A percentile compares a stretch with the other conserved stretches of the same genome.
These are phyloP conservation scores for Ceratosolen fusciceps DNA, from an alignment of 1,140 invertebrate species.

Conservation along the genomic window DNA sequence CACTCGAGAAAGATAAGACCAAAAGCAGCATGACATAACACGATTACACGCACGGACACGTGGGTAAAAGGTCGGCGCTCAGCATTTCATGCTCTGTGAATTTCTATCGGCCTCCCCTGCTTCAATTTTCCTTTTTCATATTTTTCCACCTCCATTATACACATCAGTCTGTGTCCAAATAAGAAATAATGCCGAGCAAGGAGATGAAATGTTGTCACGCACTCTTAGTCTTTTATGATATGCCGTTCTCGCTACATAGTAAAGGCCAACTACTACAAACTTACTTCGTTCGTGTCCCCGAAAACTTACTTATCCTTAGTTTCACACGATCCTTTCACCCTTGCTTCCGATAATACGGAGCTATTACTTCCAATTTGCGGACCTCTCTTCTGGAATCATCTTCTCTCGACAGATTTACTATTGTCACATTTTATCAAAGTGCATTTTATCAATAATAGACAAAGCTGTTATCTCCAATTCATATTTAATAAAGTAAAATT, in stretches of 20 bases:
- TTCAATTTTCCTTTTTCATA: background rate
- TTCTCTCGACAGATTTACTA: no score
- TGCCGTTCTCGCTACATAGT: no score
- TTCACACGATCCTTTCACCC: no score
- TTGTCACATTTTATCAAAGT: no score
- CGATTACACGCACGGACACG: conserved; percentile 40
- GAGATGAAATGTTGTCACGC: background rate
- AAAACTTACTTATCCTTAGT: no score
- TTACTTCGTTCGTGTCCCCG: background rate
- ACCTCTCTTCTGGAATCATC: no score
- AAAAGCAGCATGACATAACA: conserved; percentile 38
- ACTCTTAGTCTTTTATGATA: background rate
- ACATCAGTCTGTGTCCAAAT: no score
- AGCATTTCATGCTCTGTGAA: background rate
- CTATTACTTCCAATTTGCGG: background rate
- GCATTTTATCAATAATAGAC: no score
- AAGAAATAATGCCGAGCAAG: background rate
- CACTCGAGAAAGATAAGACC: background rate
- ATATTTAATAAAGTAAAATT: no score
- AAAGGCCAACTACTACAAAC: no score
- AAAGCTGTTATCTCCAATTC: no score
- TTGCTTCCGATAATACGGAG: no score
- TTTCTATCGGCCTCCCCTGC: background rate
- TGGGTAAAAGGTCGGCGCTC: conserved; percentile 29
- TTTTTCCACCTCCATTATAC: background rate